Evolutionary conservation across 1,140 invertebrate genomes (phyloP), one percentile per base, ranked within the genome.

Genomic region (Drosophila nigromelanica): DNA sequence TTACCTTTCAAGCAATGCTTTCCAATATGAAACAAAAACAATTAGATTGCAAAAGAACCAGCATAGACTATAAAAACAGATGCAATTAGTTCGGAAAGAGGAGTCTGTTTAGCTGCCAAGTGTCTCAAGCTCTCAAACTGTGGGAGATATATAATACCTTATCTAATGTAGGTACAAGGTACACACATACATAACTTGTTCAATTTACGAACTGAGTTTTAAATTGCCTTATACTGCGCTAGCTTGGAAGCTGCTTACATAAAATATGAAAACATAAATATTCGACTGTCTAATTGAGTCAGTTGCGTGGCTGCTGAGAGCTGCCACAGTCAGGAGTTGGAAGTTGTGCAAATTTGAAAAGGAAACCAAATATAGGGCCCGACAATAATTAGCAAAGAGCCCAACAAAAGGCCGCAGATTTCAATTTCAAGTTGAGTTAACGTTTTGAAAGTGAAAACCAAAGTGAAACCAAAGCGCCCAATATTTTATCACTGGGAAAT

Each of bases 401-500:
- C 33, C 21, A 42, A 37, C 42, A n/a, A 35, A 33, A 12, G 21
- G 50, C 50, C 37, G 27, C 33, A 39, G 40, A 10, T 30, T 30
- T 62, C 39, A 61, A 83, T 66, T 60, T 59, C 63, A 60, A 64
- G 68, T 43, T 50, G 47, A 58, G 30, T 33, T 33, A 60, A 50
- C 15, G 30, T 62, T 70, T 63, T 50, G 70, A 66, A 82, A 82
- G 43, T 10, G 30, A 81, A 78, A 58, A 56, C 24, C 33, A 71
- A 73, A 61, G n/a, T 18, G 35, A 78, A 78, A 66, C 12, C 27
- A 15, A 30, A 27, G n/a, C 3, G 21, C 21, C 51, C 55, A 75
- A 63, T 62, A 69, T 71, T 72, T 85, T 80, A 60, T 66, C 64
- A 59, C 47, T 89, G 83, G 85, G 83, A 89, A 89, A 66, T 55